These are phyloP conservation scores for Drosophila phalerata DNA, from an alignment of 2,888 invertebrate species.

Conservation along the genomic window DNA sequence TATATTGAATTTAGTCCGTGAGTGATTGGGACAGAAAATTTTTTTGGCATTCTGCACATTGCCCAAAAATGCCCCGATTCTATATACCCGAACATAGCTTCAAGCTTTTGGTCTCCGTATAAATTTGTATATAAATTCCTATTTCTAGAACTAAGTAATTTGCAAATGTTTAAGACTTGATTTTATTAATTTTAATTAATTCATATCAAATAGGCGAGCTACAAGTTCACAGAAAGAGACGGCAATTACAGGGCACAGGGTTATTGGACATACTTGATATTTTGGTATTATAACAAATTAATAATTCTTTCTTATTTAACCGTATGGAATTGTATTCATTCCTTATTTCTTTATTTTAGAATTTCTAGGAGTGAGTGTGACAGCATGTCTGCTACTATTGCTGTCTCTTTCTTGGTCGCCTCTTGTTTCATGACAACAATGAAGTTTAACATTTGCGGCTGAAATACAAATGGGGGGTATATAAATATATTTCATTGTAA, in stretches of 20 bases:
- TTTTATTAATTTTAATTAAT: slow-evolving; percentile 12
- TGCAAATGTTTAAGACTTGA: not conserved
- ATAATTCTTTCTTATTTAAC: not conserved
- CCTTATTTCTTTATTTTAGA: not conserved
- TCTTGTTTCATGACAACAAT: slow-evolving; percentile 1
- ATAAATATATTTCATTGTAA: slow-evolving; percentile 10
- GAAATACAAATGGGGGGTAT: slow-evolving; percentile 9
- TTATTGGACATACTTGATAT: not conserved
- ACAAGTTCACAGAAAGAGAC: slow-evolving; percentile 17
- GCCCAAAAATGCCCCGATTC: too few species aligned
- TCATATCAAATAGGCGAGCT: slow-evolving; percentile 22
- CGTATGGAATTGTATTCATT: not conserved
- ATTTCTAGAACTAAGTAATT: too few species aligned
- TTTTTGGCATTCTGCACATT: too few species aligned
- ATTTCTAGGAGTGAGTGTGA: not conserved
- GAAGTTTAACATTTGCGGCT: not conserved
- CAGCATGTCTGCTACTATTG: not conserved
- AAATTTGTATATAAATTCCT: too few species aligned
- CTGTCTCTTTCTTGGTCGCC: slow-evolving; percentile 9
- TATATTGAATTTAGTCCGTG: too few species aligned
- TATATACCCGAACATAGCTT: too few species aligned
- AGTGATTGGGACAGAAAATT: too few species aligned
- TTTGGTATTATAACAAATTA: not conserved
- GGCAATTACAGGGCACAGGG: not conserved
- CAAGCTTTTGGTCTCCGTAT: too few species aligned